Evolutionary conservation across 2,888 invertebrate genomes (phyloP).

Genomic region (Oscheius myriophilus): DNA sequence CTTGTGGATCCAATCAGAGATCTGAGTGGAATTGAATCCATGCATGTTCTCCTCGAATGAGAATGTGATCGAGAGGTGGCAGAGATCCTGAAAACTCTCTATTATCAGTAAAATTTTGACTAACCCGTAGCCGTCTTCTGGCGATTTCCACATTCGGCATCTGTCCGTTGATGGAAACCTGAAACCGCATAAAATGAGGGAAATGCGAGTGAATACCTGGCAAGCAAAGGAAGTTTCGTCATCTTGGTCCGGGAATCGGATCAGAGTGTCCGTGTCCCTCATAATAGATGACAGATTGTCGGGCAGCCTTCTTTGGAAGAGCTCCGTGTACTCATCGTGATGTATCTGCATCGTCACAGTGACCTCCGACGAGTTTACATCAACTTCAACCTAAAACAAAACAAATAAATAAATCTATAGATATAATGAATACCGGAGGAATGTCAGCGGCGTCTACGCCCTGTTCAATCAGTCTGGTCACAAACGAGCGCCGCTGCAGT

Average conservation of each 20-base stretch:
- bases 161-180: constrained; percentile 6
- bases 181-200: neutral
- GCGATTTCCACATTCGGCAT: constrained; percentile 3
- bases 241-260: constrained; percentile 22
- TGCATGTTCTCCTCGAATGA: neutral
- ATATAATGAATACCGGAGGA: neutral
- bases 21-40: neutral
- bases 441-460: neutral
- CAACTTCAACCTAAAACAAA: neutral
- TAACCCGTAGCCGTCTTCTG: neutral
- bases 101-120: no score
- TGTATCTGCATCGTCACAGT: constrained; percentile 22
- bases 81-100: neutral
- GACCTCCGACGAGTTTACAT: constrained; percentile 16
- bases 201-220: no score
- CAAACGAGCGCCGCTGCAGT: constrained; percentile 5
- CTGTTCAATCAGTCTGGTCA: neutral
- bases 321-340: neutral
- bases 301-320: constrained; percentile 10
- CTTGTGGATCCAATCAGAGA: no score
- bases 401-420: neutral
- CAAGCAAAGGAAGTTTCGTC: constrained; percentile 5
- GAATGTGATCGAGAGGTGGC: constrained; percentile 10
- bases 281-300: constrained; percentile 16
- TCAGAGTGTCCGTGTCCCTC: constrained; percentile 13